phyloP scores from a whole-genome alignment of 2,888 invertebrate genomes.

The Trichogramma dendrolimi region DNA sequence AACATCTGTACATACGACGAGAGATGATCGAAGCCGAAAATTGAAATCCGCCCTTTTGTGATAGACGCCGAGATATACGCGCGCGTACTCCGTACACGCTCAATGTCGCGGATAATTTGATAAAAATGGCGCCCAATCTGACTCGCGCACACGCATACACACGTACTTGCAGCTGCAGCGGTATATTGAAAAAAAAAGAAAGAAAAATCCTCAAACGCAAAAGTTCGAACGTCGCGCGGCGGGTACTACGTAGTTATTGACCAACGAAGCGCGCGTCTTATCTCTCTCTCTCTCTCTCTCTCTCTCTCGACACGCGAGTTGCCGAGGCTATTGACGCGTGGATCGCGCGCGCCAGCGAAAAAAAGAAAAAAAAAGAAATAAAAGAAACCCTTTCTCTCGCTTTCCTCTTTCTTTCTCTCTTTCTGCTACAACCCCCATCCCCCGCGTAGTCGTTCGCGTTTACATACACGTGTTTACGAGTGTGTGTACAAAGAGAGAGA shows the following conservation, averaged over 20 bases:
- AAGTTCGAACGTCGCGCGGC: neutral
- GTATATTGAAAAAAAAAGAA: too few species aligned
- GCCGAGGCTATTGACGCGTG: neutral
- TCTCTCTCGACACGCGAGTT: conserved; percentile 8
- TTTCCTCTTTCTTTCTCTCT: too few species aligned
- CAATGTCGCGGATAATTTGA: conserved; percentile 27
- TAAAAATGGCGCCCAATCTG: conserved; percentile 13
- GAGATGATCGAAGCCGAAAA: conserved; percentile 6
- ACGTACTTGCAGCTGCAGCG: too few species aligned
- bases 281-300: too few species aligned
- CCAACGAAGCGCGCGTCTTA: too few species aligned
- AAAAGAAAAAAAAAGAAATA: neutral
- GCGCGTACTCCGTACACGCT: neutral
- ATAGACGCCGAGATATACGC: conserved; percentile 10
- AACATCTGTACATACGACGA: too few species aligned
- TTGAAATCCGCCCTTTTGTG: conserved; percentile 16
- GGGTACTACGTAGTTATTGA: neutral
- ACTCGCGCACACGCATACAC: neutral
- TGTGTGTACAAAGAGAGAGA: neutral
- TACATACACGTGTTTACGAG: too few species aligned
- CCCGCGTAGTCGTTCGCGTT: conserved; percentile 1
- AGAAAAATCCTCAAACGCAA: neutral
- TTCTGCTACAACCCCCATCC: too few species aligned
- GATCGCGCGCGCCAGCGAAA: conserved; percentile 6
- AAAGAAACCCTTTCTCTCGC: too few species aligned